Base-by-base conservation (phyloP, 2,113 vertebrate genomes). In the Rallus limicola region DNA sequence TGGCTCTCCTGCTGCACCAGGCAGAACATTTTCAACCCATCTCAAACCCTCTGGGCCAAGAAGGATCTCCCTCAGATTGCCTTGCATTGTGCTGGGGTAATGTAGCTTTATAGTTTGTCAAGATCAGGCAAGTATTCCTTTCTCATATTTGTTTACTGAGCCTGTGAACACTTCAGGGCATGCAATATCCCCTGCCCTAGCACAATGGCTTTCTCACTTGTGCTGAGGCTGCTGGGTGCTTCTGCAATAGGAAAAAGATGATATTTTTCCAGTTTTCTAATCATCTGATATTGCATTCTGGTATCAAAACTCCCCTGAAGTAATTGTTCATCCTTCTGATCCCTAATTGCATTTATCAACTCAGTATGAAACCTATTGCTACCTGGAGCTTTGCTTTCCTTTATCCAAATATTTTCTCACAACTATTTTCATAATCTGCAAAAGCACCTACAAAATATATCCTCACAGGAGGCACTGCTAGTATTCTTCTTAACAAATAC, bases 311-410 rank as follows among this genome's bases (percentile, higher is more conserved):
- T 92, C 70, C 92, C 83, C 84, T 84, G 91, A 97, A 94, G 92
- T 96, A 95, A 95, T 93, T 97, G 95, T 94, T 96, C 92, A 85
- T 93, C 81, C 71, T 86, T 95, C 89, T 97, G 88, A 94, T 96
- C 83, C 86, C 86, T 96, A 95, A 96, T 93, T 97, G 92, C 86
- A 74, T 97, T 96, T 96, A 94, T 97, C 88, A 96, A 89, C 92
- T 72, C 95, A 29, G 88, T 80, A 72, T 80, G 96, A 92, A 96
- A 89, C 75, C 81, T 92, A 93, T 94, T 92, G 88, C 95, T 96
- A 95, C 95, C 95, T 89, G 94, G 81, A 94, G 95, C 88, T 96
- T 96, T 80, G 74, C 87, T 65, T 94, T 92, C 55, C 86, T 94
- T 95, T 97, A 95, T 93, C 86, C 86, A 89, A 97, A 91, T 93